Evolutionary conservation across 2,113 vertebrate genomes (phyloP).

Genomic region (Rhabdornis inornatus): DNA sequence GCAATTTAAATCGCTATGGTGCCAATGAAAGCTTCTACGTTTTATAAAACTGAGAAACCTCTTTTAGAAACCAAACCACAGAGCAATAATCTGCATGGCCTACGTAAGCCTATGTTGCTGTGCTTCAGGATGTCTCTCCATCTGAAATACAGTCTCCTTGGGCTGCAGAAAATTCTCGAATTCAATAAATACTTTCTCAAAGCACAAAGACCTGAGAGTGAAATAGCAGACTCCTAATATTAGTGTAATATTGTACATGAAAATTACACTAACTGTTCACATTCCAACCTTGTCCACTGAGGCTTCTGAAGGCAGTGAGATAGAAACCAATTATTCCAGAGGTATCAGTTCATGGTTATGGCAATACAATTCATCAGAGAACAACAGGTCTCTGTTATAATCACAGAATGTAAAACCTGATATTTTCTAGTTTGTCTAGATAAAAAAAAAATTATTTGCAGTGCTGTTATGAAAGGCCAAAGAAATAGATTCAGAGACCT

Average conservation of each 20-base stretch:
- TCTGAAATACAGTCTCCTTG: neutral
- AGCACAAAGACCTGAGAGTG: neutral
- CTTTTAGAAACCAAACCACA: neutral
- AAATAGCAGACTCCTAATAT: neutral
- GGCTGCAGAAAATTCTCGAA: neutral
- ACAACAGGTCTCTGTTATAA: neutral
- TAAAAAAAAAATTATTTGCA: neutral
- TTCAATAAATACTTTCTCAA: neutral
- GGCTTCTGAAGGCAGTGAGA: neutral
- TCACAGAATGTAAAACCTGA: neutral
- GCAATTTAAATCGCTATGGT: neutral
- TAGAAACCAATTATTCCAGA: neutral
- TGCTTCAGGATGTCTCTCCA: neutral
- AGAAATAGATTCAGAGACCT: neutral
- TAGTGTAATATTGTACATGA: neutral
- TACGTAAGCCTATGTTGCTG: neutral
- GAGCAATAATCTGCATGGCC: neutral
- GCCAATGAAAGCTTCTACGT: neutral
- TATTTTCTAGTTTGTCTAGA: neutral
- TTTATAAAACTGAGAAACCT: neutral
- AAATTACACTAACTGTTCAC: neutral
- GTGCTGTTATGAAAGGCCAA: neutral
- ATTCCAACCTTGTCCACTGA: neutral
- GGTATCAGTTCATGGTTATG: neutral
- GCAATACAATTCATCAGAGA: neutral